Conservation (phyloP, 2,113 vertebrate species). For the Corythaixoides concolor region DNA sequence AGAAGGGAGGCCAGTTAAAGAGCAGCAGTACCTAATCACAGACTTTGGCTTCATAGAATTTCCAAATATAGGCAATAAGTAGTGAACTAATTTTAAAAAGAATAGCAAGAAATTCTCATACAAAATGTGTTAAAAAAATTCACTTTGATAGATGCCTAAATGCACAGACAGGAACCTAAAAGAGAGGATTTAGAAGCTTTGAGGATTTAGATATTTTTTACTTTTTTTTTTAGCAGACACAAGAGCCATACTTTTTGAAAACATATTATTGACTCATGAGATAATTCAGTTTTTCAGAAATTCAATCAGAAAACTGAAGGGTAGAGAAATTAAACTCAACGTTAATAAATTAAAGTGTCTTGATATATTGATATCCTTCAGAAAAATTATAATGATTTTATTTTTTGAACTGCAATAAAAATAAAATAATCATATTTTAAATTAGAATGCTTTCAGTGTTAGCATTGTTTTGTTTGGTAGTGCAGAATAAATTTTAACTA, state of each 20-base stretch:
- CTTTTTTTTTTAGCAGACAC: not conserved
- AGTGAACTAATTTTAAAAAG: not conserved
- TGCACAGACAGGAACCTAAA: not conserved
- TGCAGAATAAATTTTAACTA: not conserved
- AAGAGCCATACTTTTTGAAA: not conserved
- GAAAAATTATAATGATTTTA: not conserved
- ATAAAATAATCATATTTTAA: not conserved
- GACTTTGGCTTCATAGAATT: not conserved
- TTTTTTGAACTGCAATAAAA: not conserved
- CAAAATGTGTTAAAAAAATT: not conserved
- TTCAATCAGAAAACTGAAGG: not conserved
- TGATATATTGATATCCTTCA: not conserved
- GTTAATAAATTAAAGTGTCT: not conserved
- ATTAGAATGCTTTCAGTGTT: not conserved
- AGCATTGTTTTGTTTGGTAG: not conserved
- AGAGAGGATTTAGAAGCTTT: not conserved
- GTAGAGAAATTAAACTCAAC: not conserved
- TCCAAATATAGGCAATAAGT: not conserved
- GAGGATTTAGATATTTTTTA: not conserved
- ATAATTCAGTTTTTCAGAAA: not conserved
- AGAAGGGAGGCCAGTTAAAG: not conserved
- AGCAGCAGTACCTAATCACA: not conserved
- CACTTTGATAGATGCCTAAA: not conserved
- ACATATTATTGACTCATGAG: accelerated
- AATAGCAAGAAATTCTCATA: not conserved